Percentiles rank a stretch among this genome's conserved stretches.
Evolutionary conservation across 2,797 vertebrate species (phyloP).

Genomic region (Sebastes vulpes): DNA sequence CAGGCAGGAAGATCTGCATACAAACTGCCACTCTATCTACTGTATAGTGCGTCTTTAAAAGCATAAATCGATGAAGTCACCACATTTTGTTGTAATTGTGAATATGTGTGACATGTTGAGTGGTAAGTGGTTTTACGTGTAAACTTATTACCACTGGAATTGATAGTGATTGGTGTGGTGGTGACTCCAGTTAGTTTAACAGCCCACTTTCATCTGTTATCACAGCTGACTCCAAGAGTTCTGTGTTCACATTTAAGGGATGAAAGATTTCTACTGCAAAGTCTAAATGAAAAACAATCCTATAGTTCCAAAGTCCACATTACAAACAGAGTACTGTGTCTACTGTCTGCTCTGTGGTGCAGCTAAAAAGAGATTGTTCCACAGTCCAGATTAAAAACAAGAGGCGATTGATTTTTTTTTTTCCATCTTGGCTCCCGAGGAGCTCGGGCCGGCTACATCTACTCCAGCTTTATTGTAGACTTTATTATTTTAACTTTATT

Average conservation of each 20-base stretch:
- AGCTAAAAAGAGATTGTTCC: neutral
- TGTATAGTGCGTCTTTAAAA: no score
- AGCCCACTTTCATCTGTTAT: no score
- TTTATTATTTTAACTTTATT: constrained; percentile 38
- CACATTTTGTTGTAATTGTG: neutral
- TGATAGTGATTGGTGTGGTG: no score
- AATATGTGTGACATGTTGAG: no score
- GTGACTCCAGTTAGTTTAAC: no score
- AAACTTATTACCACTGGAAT: no score
- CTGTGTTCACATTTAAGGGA: neutral
- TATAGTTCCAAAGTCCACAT: neutral
- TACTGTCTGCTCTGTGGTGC: neutral
- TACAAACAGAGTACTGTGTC: neutral
- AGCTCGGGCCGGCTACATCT: constrained; percentile 1
- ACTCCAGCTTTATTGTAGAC: constrained; percentile 14
- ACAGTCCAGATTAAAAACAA: constrained; percentile 24
- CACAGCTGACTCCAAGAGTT: neutral
- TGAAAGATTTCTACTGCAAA: neutral
- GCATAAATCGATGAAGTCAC: neutral
- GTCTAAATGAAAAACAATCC: neutral
- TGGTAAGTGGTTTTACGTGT: no score
- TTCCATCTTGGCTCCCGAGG: neutral
- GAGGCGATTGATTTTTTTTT: constrained; percentile 22
- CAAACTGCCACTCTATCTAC: no score
- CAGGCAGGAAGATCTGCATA: no score